A percentile compares a stretch with the other conserved stretches of the same genome.
Conservation (phyloP, 1,140 invertebrate species). For the Drosophila navojoa region DNA sequence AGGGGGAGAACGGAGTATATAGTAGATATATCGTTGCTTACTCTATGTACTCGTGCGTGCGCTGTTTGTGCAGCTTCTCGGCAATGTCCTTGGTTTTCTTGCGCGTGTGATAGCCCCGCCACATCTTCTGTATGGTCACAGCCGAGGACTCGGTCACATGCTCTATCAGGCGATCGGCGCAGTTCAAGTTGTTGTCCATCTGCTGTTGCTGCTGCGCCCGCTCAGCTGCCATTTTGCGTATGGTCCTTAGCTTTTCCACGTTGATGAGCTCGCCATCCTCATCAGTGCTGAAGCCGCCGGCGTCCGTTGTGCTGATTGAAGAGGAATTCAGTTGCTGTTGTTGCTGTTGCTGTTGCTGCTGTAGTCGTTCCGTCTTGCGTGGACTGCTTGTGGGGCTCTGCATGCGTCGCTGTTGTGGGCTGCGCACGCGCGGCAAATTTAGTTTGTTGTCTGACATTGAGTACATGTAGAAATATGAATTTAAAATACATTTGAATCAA, state of each 20-base stretch:
- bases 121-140: slow-evolving; percentile 93
- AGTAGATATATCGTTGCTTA: slow-evolving; percentile 83
- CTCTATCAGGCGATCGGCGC: slow-evolving; percentile 62
- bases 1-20: not conserved
- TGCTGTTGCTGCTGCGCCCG: slow-evolving; percentile 66
- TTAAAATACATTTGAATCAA: not conserved
- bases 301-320: slow-evolving; percentile 34
- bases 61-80: slow-evolving; percentile 90
- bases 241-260: slow-evolving; percentile 83
- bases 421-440: slow-evolving; percentile 75
- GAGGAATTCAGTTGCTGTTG: slow-evolving; percentile 3
- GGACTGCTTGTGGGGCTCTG: slow-evolving; percentile 75
- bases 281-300: slow-evolving; percentile 70
- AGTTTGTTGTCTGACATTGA: slow-evolving; percentile 72
- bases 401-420: slow-evolving; percentile 71
- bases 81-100: slow-evolving; percentile 90
- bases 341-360: slow-evolving; percentile 40
- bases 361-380: slow-evolving; percentile 49
- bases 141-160: slow-evolving; percentile 86
- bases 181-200: slow-evolving; percentile 56
- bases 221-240: slow-evolving; percentile 84
- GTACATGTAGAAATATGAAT: slow-evolving; percentile 1
- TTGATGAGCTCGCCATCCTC: slow-evolving; percentile 83
- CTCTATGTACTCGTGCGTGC: slow-evolving; percentile 94
- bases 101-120: slow-evolving; percentile 93